A percentile compares a stretch with the other conserved stretches of the same genome.
Conservation (phyloP, 2,888 invertebrate genomes). For the Neoitamus cyanurus region DNA sequence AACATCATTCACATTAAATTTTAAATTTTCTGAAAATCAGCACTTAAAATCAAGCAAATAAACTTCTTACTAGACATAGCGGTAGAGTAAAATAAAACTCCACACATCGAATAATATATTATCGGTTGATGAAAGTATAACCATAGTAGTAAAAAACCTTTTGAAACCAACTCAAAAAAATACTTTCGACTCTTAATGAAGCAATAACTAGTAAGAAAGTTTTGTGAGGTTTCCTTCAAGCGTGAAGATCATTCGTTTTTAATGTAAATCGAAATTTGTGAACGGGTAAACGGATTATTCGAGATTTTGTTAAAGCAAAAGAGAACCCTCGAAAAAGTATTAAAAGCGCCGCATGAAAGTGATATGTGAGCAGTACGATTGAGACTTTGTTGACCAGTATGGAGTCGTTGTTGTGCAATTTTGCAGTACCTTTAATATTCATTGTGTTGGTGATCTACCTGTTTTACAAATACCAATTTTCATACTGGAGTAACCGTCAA, state of each 20-base stretch:
- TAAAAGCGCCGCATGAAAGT: neutral
- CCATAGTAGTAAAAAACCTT: no score
- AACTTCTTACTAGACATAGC: no score
- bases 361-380: neutral
- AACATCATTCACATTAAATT: no score
- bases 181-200: neutral
- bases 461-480: constrained; percentile 20
- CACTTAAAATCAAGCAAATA: no score
- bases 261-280: neutral
- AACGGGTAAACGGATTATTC: neutral
- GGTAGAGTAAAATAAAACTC: no score
- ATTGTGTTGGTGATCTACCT: neutral
- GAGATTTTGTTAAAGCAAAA: neutral
- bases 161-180: neutral
- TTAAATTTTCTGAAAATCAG: no score
- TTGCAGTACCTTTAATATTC: neutral
- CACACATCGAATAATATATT: no score
- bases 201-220: neutral
- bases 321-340: neutral
- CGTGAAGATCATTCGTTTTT: neutral
- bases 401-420: neutral
- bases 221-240: neutral
- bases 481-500: constrained; percentile 49
- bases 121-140: no score
- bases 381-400: neutral